Base-by-base conservation (phyloP, 2,888 invertebrate species). In the Spodoptera exigua region DNA sequence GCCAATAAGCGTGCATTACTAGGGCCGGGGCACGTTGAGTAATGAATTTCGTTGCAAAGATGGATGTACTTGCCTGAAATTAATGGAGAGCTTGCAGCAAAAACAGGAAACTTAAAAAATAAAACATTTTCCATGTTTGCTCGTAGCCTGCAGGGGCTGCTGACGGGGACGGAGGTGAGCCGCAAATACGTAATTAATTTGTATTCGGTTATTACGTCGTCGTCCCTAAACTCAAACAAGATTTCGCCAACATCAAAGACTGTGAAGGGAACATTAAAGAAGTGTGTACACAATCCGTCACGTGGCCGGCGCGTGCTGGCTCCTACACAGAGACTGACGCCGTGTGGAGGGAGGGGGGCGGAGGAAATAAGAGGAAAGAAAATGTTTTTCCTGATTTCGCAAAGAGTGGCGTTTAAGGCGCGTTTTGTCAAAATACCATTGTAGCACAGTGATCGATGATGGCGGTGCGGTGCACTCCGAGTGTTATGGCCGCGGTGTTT, bases 131-230 rank as follows among this genome's bases (percentile, higher is more conserved):
- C 21, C 16, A 21, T 27, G 2, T 43, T 32, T 27, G 21, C 13
- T 37, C 17, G n/a, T 27, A 54, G 27, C 3, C 18, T 41, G 17
- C 10, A 11, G 21, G 27, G 27, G 27, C 7, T 27, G 27, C 27
- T 9, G 27, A n/a, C n/a, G 27, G 27, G 27, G 27, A 7, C 37
- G 27, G 21, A 27, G 12, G 41, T 36, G 11, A 48, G 12, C 43
- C 43, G 11, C 54, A 67, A 59, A 73, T 27, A 48, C 55, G 47
- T 73, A 68, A 69, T 73, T 60, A 60, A 68, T 60, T 60, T 44
- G 44, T 35, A 18, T 58, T 54, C 37, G 39, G 32, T 52, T 40
- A 55, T 67, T 60, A 45, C 54, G n/a, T 73, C 61, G 47, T 68
- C 54, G n/a, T 73, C 61, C 51, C 73, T 46, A 59, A 54, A 60